These are phyloP conservation scores for Pterophyllum scalare DNA, from an alignment of 2,113 vertebrate species.

Conservation along the genomic window DNA sequence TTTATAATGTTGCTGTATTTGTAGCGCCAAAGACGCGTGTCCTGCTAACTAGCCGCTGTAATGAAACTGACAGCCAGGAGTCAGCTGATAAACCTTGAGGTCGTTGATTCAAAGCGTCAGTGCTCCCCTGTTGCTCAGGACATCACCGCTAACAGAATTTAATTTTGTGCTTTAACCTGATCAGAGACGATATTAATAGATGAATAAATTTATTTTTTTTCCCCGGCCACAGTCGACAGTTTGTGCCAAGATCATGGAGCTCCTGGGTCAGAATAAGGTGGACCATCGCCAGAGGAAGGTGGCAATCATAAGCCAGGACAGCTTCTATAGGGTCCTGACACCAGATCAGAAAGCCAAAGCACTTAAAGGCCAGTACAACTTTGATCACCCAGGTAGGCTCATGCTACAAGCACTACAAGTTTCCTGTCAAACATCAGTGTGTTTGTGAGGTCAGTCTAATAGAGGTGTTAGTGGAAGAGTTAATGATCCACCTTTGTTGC, in stretches of 20 bases:
- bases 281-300: conserved; percentile 93
- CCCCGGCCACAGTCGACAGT: conserved; percentile 88
- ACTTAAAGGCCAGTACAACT: conserved; percentile 96
- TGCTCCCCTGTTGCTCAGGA: background rate
- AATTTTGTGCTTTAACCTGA: background rate
- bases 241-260: conserved; percentile 98
- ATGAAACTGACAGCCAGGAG: background rate
- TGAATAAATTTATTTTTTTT: background rate
- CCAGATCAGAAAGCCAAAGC: conserved; percentile 93
- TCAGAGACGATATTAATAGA: background rate
- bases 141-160: background rate
- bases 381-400: conserved; percentile 92
- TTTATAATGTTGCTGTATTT: background rate
- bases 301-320: conserved; percentile 93
- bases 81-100: conserved; percentile 10
- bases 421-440: background rate
- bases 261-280: conserved; percentile 95
- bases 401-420: background rate
- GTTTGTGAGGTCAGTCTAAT: background rate
- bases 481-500: background rate
- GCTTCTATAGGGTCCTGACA: conserved; percentile 93
- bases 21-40: background rate
- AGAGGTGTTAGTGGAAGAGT: background rate
- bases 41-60: conserved; percentile 19
- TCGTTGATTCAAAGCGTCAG: background rate